A percentile compares a stretch with the other conserved stretches of the same genome.
These are phyloP conservation scores for Falco berigora DNA, from an alignment of 2,797 vertebrate genomes.

Conservation along the genomic window DNA sequence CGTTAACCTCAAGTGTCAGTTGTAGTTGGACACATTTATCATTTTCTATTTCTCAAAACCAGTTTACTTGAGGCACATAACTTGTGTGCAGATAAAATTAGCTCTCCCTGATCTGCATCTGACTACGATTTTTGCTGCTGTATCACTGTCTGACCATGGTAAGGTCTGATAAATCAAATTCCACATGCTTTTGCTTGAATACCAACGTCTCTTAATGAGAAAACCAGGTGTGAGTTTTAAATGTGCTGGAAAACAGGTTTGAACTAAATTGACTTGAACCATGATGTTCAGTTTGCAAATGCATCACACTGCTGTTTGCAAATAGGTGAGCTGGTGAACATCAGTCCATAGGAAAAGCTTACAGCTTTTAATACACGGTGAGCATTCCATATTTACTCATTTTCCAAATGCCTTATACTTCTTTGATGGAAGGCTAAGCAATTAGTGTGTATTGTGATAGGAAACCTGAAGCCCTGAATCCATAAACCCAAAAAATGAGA, in stretches of 20 bases:
- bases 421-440: not conserved
- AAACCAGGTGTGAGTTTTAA: not conserved
- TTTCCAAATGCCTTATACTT: not conserved
- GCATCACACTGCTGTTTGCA: not conserved
- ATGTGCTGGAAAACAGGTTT: not conserved
- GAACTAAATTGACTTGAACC: not conserved
- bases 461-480: not conserved
- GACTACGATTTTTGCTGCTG: not conserved
- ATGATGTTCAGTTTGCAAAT: not conserved
- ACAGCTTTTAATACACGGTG: rapidly evolving
- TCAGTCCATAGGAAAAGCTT: not conserved
- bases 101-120: not conserved
- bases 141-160: not conserved
- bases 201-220: not conserved
- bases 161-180: not conserved
- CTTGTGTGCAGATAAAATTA: not conserved
- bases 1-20: rapidly evolving
- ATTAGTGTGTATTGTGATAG: not conserved
- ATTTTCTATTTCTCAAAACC: not conserved
- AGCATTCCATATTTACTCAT: not conserved
- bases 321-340: not conserved
- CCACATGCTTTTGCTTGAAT: rapidly evolving
- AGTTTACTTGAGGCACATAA: not conserved
- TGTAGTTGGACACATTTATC: not conserved
- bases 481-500: not conserved